Evolutionary conservation across 2,888 invertebrate species (phyloP).

Genomic region (Atethmia centrago): DNA sequence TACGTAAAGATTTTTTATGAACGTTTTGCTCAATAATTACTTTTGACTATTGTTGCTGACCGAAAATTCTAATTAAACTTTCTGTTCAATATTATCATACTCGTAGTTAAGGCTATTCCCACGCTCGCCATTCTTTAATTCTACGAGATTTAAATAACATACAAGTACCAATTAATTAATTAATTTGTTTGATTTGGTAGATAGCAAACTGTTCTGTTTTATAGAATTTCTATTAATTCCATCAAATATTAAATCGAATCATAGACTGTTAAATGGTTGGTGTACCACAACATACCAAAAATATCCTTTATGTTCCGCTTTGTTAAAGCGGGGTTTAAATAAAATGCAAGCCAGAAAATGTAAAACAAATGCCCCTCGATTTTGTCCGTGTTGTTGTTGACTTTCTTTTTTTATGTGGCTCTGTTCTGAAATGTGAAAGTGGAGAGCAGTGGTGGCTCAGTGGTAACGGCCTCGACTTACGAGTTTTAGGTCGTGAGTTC

Average conservation of each 20-base stretch:
- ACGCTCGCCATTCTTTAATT: background rate
- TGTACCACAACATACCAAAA: constrained; percentile 4
- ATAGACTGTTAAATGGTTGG: background rate
- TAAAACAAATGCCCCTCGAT: constrained; percentile 28
- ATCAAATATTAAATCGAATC: constrained; percentile 8
- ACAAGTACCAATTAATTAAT: background rate
- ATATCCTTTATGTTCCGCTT: constrained; percentile 1
- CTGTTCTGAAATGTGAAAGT: too few relatives aligned
- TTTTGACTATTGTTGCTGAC: background rate
- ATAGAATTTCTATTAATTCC: background rate
- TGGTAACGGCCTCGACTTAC: too few relatives aligned
- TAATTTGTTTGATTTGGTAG: background rate
- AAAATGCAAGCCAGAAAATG: constrained; percentile 42
- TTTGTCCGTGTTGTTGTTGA: constrained; percentile 28
- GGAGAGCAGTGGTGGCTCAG: too few relatives aligned
- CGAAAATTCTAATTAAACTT: background rate
- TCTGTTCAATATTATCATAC: background rate
- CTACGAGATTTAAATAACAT: background rate
- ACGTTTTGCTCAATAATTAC: too few relatives aligned
- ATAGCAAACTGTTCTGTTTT: background rate
- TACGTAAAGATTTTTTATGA: too few relatives aligned
- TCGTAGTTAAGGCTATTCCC: background rate
- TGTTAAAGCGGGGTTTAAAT: constrained; percentile 25
- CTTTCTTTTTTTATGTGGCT: constrained; percentile 30
- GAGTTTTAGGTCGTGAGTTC: too few relatives aligned